These are phyloP conservation scores for Pilophorus perplexus DNA, from an alignment of 2,888 invertebrate genomes.

Conservation along the genomic window DNA sequence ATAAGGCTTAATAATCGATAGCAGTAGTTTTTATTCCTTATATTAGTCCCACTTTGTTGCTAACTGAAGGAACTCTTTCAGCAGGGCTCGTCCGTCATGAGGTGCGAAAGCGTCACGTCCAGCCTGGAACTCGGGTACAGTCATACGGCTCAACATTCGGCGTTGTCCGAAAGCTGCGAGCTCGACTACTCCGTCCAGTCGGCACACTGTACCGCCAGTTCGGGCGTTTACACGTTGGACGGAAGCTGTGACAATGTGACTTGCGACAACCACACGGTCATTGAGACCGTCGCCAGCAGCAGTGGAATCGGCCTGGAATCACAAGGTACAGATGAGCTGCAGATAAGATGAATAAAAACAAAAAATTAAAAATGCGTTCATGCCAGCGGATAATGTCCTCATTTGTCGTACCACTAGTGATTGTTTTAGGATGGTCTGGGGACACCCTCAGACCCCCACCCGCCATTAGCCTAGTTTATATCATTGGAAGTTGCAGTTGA, in stretches of 20 bases:
- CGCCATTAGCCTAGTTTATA: too few relatives aligned
- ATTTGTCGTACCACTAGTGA: too few relatives aligned
- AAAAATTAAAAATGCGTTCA: too few relatives aligned
- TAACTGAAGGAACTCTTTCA: too few relatives aligned
- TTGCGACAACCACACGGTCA: slow-evolving; percentile 49
- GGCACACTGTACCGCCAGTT: slow-evolving; percentile 60
- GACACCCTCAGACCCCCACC: too few relatives aligned
- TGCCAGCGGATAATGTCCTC: too few relatives aligned
- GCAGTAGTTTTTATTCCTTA: too few relatives aligned
- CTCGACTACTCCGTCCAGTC: slow-evolving; percentile 58
- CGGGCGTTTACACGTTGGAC: slow-evolving; percentile 79
- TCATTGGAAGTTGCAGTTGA: too few relatives aligned
- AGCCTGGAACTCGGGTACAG: slow-evolving; percentile 81
- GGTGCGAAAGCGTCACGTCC: slow-evolving; percentile 60
- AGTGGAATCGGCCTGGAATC: slow-evolving; percentile 51
- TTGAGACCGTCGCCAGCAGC: slow-evolving; percentile 48
- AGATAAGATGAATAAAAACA: too few relatives aligned
- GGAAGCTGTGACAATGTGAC: slow-evolving; percentile 55
- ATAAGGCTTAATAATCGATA: too few relatives aligned
- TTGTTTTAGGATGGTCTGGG: too few relatives aligned
- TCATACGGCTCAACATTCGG: slow-evolving; percentile 82
- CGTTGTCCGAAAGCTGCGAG: slow-evolving; percentile 67
- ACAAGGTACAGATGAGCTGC: slow-evolving; percentile 44
- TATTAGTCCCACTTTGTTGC: too few relatives aligned
- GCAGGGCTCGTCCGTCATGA: slow-evolving; percentile 37